Evolutionary conservation across 2,113 vertebrate species (phyloP), one percentile per base, ranked within the genome.

Genomic region (Rhabdomys dilectus): DNA sequence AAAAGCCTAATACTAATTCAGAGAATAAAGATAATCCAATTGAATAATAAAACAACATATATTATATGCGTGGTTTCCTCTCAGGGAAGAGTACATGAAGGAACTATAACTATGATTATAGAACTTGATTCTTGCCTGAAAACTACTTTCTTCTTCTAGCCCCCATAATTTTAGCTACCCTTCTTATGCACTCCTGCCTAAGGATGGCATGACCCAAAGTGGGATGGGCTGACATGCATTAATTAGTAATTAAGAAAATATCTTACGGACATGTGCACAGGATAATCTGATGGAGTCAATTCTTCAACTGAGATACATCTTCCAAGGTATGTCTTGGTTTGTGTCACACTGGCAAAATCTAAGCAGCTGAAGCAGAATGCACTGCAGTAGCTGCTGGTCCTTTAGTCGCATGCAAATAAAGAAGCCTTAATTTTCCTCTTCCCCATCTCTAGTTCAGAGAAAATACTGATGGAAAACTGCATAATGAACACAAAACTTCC

Each of bases 401-500:
- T 95, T 75, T 16, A 58, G 34, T 77, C 5, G 56, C 91, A 91
- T 0, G 53, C 39, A 34, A 66, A 17, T 51, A 60, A 80, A 62
- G n/a, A 78, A 53, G 8, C 91, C 7, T n/a, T n/a, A 81, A n/a
- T 39, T 87, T 88, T 22, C 3, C n/a, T 42, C 26, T 45, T 78
- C 15, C 39, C 15, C 15, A 9, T 91, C 10, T 84, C 16, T n/a
- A 36, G 66, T 45, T 91, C 72, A 78, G 9, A 94, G 64, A 64
- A 60, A 89, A 62, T 76, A 42, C 24, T 84, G 62, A 89, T 39
- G 64, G 56, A 4, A 94, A 94, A 88, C 24, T 39, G 51, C 13
- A 8, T 72, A 76, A 89, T 53, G 42, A 82, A 94, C 21, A 73
- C 45, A 89, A 73, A 96, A 76, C 21, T 88, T 95, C 64, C 92